Percentiles rank a stretch among this genome's conserved stretches.
phyloP scores from a whole-genome alignment of 2,888 invertebrate species.

The Polyommatus iphigenia region DNA sequence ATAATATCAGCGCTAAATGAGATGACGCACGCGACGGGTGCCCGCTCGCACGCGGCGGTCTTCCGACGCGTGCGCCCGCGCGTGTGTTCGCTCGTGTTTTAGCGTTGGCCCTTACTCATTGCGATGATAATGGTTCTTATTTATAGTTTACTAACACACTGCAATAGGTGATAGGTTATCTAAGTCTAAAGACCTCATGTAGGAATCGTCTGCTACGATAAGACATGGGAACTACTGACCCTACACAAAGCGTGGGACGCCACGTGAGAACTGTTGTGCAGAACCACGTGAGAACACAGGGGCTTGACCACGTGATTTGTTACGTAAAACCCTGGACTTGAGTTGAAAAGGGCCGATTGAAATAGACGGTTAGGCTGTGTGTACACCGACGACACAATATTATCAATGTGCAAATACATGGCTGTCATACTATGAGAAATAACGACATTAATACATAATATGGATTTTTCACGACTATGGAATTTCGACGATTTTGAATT shows the following conservation, averaged over 20 bases:
- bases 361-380: background rate
- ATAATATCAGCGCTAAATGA: no score
- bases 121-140: background rate
- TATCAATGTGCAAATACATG: no score
- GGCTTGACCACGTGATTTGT: background rate
- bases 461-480: no score
- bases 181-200: background rate
- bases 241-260: background rate
- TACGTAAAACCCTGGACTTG: background rate
- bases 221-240: background rate
- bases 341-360: background rate
- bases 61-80: no score
- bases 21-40: no score
- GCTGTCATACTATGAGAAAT: no score
- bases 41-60: no score
- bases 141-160: background rate
- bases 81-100: no score
- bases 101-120: no score
- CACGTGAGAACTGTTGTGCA: background rate
- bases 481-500: no score
- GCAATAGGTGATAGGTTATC: conserved; percentile 1
- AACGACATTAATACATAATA: no score
- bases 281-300: background rate
- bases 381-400: background rate
- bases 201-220: background rate